Evolutionary conservation across 2,888 invertebrate genomes (phyloP).

Genomic region (Drosophila limbata): DNA sequence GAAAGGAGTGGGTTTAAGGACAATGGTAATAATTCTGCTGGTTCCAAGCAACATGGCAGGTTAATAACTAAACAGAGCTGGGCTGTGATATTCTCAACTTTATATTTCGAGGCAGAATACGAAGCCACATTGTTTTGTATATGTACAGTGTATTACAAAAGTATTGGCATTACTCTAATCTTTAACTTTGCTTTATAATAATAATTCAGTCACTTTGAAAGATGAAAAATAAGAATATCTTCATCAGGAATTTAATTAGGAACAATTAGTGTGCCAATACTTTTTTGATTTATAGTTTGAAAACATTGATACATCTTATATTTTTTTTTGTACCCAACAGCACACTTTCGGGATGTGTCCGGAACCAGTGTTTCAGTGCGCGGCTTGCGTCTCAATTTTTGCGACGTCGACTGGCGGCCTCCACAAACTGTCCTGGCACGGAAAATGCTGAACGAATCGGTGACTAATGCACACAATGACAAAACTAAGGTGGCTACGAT

Average conservation of each 20-base stretch:
- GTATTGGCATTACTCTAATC: neutral
- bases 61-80: neutral
- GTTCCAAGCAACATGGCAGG: neutral
- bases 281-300: no score
- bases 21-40: neutral
- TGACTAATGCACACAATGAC: constrained; percentile 87
- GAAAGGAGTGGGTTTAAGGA: neutral
- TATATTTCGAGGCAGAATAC: neutral
- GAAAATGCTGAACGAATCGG: constrained; percentile 94
- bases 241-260: no score
- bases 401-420: constrained; percentile 93
- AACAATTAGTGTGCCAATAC: no score
- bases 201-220: no score
- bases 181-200: neutral
- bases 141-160: neutral
- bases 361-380: constrained; percentile 90
- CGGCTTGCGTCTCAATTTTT: constrained; percentile 91
- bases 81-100: neutral
- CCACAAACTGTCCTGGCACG: constrained; percentile 93
- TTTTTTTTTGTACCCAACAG: constrained; percentile 85
- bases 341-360: constrained; percentile 93
- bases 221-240: no score
- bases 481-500: constrained; percentile 87
- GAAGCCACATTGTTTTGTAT: neutral
- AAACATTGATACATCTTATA: neutral